Evolutionary conservation across 2,797 vertebrate genomes (phyloP), one percentile per base, ranked within the genome.

Genomic region (Ibycter americanus): DNA sequence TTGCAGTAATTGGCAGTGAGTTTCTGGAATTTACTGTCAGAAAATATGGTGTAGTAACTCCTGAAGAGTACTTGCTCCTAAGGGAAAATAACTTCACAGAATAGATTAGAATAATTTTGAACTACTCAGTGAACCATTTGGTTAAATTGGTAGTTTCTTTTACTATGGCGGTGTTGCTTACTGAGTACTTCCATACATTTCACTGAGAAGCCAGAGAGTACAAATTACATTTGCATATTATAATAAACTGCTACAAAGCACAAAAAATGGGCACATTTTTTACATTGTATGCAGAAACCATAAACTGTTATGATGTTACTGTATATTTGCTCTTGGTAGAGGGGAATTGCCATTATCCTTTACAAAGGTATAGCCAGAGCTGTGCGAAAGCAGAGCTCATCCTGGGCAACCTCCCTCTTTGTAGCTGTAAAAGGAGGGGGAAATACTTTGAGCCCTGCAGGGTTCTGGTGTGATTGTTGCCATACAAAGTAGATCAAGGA

Each of bases 1-100:
- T 92, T 97, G 51, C 72, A 82, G 89, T 96, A 85, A 95, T 84
- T 95, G 93, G 38, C 70, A 95, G 90, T 49, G 49, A 91, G 44
- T 70, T 97, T 96, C 87, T 93, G 29, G 87, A 97, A 95, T 83
- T 81, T 38, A 40, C 56, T 86, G 46, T 95, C 73, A 93, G 70
- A 95, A 96, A 94, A 91, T 61, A 61, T 15, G 34, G n/a, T 86
- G 16, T 46, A 96, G 16, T 46, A 96, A 89, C n/a, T 95, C 68
- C 79, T 89, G 44, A 93, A 90, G 15, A 94, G 21, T 44, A 58
- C 5, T 79, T 92, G 8, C 52, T 87, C 76, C 21, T 78, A 44
- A 91, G 44, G 90, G 63, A 88, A 97, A 96, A 82, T 83, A 94
- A 36, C 76, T 93, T 72, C 17, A 89, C 6, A 3, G 61, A 89